Evolutionary conservation across 1,140 invertebrate species (phyloP), one percentile per base, ranked within the genome.

Genomic region (Probaryconus sp.): DNA sequence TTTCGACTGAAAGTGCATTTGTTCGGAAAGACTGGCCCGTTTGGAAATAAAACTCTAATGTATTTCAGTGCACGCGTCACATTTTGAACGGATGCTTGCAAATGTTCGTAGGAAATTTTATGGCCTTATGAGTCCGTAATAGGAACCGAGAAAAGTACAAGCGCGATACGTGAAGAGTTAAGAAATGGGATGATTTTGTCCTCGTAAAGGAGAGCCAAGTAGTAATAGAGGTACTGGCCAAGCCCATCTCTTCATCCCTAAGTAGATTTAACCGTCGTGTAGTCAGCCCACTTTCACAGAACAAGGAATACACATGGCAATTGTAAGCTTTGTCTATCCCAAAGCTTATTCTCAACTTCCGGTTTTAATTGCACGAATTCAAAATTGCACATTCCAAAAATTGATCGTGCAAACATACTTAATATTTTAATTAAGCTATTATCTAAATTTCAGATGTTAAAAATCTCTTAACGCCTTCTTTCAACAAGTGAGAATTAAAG

Each of bases 101-200:
- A 42, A 67, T 48, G 56, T 56, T 48, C 51, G 11, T n/a, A 10
- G 6, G 1, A n/a, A 38, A 67, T 56, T 56, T 67, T 50, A 48
- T 33, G 43, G 56, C 50, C 28, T 56, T 56, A 56, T 31, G 40
- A 65, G 51, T 48, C 50, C 26, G 21, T 40, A 56, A 67, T 48
- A 13, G 18, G 31, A 17, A 42, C 33, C 9, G 42, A 16, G 16
- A 40, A 50, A 67, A 67, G 42, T 67, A 48, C 63, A 65, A 48
- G 50, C 26, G 14, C 47, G 30, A 73, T 64, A 67, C 48, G 58
- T 60, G 45, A 50, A 56, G 18, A 42, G 55, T 60, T 73, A 51
- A 67, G 38, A 56, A 60, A 60, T 60, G 45, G 31, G 6, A 51
- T 47, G 47, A 58, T 65, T 72, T 48, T 48, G 26, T 56, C 16